A percentile compares a stretch with the other conserved stretches of the same genome.
These are phyloP conservation scores for Euphonia xanthogaster DNA, from an alignment of 2,797 vertebrate genomes.

Conservation along the genomic window DNA sequence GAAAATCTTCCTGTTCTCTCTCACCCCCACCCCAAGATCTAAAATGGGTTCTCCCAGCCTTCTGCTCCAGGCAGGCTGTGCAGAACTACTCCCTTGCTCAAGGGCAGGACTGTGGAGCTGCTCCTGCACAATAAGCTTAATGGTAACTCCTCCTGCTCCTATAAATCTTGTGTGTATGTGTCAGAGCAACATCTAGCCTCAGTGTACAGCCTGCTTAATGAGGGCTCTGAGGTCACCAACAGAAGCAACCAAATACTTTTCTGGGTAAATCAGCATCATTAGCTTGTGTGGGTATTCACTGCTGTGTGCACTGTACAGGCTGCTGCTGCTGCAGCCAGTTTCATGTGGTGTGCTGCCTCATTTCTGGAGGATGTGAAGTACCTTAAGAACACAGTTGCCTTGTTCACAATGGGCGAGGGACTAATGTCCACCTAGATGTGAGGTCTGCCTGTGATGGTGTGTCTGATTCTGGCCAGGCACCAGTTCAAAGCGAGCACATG, in stretches of 20 bases:
- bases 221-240: neutral
- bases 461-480: neutral
- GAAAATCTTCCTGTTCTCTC: neutral
- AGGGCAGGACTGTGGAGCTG: neutral
- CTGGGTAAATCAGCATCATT: neutral
- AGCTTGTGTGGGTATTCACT: neutral
- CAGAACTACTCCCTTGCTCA: neutral
- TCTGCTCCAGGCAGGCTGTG: neutral
- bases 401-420: neutral
- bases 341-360: neutral
- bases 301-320: accelerated
- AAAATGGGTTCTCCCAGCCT: neutral
- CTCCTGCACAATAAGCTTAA: neutral
- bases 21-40: neutral
- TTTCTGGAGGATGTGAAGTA: neutral
- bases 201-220: neutral
- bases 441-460: neutral
- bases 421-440: neutral
- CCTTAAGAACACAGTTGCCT: neutral
- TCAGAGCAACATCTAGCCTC: neutral
- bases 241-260: neutral
- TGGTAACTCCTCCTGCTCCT: neutral
- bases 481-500: neutral
- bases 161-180: neutral
- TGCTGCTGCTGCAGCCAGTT: neutral